Base-by-base conservation (phyloP, 37 sponge, comb jelly and placozoan genomes). In the Hormiphora californensis region DNA sequence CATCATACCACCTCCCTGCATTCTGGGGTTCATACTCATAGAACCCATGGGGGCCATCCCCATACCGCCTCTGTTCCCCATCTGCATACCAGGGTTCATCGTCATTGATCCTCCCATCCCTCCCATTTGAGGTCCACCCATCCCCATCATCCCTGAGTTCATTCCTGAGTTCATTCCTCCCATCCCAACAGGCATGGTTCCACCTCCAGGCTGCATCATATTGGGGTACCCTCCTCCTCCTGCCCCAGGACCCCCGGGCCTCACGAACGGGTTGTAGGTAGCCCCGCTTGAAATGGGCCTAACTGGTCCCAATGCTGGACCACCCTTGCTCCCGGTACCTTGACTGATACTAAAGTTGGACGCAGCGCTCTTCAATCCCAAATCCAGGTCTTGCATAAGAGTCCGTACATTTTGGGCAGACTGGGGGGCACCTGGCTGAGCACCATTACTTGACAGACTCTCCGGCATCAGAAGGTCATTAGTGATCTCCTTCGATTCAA, bases 221-320 rank as follows among this genome's bases (percentile, higher is more conserved):
- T 36, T 36, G n/a, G 61, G 61, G 46, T 73, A 73, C n/a, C n/a
- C n/a, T n/a, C n/a, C n/a, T n/a, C n/a, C n/a, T n/a, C n/a, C n/a
- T n/a, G n/a, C n/a, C n/a, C n/a, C n/a, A n/a, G n/a, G n/a, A n/a
- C n/a, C n/a, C 0, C 81, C 81, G n/a, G 81, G 81, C 25, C 81
- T 39, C 4, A 73, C 35, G 81, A 73, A 73, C 9, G 81, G 81
- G 27, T 73, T 73, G 35, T 73, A 73, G 8, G 81, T 73, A 22
- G 81, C 35, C 9, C 81, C 81, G 4, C 46, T 0, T 39, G 81
- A 73, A 3, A 73, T 73, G 5, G 81, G 81, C 4, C 81, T 43
- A 73, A 73, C 81, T 40, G 81, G 81, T 36, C 81, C 81, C 25
- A 73, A 22, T 40, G 81, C 81, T 40, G 81, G 81, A 40, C 81